phyloP scores from a whole-genome alignment of 2,888 invertebrate species.

The Coronaproctus castanopsis region DNA sequence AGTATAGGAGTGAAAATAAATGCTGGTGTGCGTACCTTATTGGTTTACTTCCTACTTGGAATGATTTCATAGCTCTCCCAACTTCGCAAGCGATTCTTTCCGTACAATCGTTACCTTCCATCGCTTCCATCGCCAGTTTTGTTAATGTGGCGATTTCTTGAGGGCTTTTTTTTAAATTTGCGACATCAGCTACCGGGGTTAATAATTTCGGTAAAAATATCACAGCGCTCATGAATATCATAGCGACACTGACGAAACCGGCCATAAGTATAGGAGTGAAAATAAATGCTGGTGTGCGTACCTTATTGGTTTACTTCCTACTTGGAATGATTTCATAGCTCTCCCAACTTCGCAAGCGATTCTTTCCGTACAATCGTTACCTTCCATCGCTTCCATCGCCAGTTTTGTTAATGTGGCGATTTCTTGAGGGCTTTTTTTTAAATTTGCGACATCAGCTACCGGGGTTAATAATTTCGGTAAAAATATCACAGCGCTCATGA shows the following conservation, averaged over 20 bases:
- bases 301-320: conserved; percentile 22
- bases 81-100: conserved; percentile 30
- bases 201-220: conserved; percentile 31
- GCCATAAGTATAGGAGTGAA: too few species aligned
- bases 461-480: conserved; percentile 28
- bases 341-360: conserved; percentile 30
- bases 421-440: conserved; percentile 24
- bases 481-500: conserved; percentile 31
- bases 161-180: conserved; percentile 21
- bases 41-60: conserved; percentile 21
- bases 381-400: conserved; percentile 29
- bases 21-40: conserved; percentile 21
- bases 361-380: conserved; percentile 29
- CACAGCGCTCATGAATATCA: conserved; percentile 32
- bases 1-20: too few species aligned
- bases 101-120: conserved; percentile 30
- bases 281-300: too few species aligned
- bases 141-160: conserved; percentile 27
- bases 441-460: conserved; percentile 12
- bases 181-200: conserved; percentile 10
- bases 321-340: conserved; percentile 23
- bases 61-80: conserved; percentile 25
- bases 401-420: conserved; percentile 27
- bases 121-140: conserved; percentile 27
- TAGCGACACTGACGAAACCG: conserved; percentile 34